Evolutionary conservation across 2,888 invertebrate genomes (phyloP), one percentile per base, ranked within the genome.

Genomic region (Tipula lateralis): DNA sequence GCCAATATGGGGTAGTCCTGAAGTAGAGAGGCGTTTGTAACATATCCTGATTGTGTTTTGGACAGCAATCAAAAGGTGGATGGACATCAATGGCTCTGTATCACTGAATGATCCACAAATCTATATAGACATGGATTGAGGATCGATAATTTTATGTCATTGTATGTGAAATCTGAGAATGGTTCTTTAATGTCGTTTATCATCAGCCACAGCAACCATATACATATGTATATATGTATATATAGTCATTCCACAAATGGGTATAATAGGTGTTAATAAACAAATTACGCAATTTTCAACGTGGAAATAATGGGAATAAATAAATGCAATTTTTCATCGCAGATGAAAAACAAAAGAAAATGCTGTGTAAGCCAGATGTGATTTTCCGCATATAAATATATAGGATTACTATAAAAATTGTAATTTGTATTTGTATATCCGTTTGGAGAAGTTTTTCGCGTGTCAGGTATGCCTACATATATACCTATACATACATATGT

Each of bases 301-400:
- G 66, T 66, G 66, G 24, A 66, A 66, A 66, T 66, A 66, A 66
- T 66, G 24, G 66, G 24, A 66, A 66, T 24, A 66, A 24, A 24
- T 66, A 66, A 24, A 24, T 66, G 66, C 66, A 66, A 66, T 66
- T 66, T 66, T 66, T 66, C 66, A 66, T 66, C 66, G 66, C 66
- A 66, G 9, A 66, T 66, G 66, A 24, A 66, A 66, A 66, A 66
- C 66, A 66, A 66, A 66, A 66, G 66, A 66, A 66, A 66, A 66
- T 66, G 9, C 24, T 24, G 6, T 66, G 66, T 66, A 19, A 12
- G 66, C 66, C 66, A 66, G 66, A 66, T 66, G 66, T 66, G 66
- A 66, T 66, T 66, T 66, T 66, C 24, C 44, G 32, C 9, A 44
- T 44, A 66, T 66, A 24, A 24, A 66, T 24, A 50, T 50, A 66